Percentiles rank a stretch among this genome's conserved stretches.
Conservation (phyloP, 2,888 invertebrate species). For the Himalopsyche japonica region DNA sequence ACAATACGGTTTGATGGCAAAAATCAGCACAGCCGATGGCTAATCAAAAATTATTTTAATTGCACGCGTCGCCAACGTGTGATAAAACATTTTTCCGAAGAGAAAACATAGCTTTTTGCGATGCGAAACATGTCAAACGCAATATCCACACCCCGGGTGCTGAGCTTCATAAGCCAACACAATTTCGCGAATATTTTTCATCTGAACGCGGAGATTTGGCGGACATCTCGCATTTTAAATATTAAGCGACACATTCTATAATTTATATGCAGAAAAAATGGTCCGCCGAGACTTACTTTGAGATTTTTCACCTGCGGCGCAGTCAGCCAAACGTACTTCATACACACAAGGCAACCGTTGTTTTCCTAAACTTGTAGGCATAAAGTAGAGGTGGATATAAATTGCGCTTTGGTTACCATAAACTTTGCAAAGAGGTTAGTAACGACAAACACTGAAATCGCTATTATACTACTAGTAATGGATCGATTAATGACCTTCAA, state of each 20-base stretch:
- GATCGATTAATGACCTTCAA: background rate
- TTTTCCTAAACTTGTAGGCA: constrained; percentile 52
- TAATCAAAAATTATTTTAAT: background rate
- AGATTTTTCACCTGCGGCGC: constrained; percentile 62
- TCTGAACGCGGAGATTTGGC: background rate
- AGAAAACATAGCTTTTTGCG: constrained; percentile 15
- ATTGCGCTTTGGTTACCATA: constrained; percentile 21
- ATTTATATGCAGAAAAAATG: constrained; percentile 7
- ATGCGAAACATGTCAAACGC: constrained; percentile 32
- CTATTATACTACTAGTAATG: background rate
- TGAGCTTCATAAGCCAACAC: constrained; percentile 6
- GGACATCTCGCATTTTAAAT: background rate
- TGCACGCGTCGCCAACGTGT: background rate
- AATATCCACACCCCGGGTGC: constrained; percentile 35
- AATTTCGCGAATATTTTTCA: background rate
- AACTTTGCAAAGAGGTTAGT: constrained; percentile 17
- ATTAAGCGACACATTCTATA: background rate
- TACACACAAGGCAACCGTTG: constrained; percentile 62
- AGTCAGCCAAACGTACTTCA: constrained; percentile 66
- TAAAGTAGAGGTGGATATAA: constrained; percentile 24
- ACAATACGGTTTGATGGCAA: constrained; percentile 24
- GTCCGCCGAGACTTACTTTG: constrained; percentile 50
- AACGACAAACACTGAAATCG: background rate
- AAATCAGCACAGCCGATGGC: background rate
- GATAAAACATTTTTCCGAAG: background rate